Conservation (phyloP, 2,113 vertebrate genomes). For the Pungitius pungitius region DNA sequence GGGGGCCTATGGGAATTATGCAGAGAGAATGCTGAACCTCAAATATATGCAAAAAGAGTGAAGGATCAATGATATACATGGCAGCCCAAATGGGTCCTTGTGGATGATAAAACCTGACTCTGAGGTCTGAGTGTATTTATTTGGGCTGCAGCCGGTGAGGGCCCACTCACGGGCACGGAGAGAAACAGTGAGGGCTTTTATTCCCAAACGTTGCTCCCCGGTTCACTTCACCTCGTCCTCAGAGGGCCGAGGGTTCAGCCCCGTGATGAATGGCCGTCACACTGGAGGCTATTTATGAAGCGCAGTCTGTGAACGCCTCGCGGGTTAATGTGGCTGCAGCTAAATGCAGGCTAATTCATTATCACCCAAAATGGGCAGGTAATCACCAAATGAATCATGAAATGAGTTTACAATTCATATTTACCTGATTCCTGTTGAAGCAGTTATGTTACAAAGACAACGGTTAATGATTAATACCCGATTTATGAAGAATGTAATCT, state of each 20-base stretch:
- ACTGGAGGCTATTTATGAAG: slow-evolving; percentile 34
- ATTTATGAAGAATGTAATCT: slow-evolving; percentile 11
- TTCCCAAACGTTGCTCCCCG: slow-evolving; percentile 59
- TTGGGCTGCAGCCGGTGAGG: slow-evolving; percentile 63
- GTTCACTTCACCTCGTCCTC: slow-evolving; percentile 50
- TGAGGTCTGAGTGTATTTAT: slow-evolving; percentile 70
- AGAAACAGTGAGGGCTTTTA: slow-evolving; percentile 74
- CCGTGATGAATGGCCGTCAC: slow-evolving; percentile 49
- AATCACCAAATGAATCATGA: slow-evolving; percentile 18
- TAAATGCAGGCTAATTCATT: slow-evolving; percentile 31
- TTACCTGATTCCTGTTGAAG: not conserved
- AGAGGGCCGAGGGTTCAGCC: slow-evolving; percentile 40
- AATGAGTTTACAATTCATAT: slow-evolving; percentile 5
- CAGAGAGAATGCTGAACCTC: not conserved
- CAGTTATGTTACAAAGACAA: not conserved
- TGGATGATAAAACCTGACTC: slow-evolving; percentile 65
- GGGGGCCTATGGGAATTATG: not conserved
- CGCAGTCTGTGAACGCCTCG: slow-evolving; percentile 18
- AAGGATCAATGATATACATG: slow-evolving; percentile 22
- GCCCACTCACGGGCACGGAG: slow-evolving; percentile 53
- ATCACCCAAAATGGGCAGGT: slow-evolving; percentile 11
- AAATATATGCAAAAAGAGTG: not conserved
- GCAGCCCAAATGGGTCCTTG: slow-evolving; percentile 53
- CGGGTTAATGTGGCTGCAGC: slow-evolving; percentile 15
- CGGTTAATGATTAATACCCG: not conserved